phyloP scores from a whole-genome alignment of 2,888 invertebrate species.

The Epinotia ramella region DNA sequence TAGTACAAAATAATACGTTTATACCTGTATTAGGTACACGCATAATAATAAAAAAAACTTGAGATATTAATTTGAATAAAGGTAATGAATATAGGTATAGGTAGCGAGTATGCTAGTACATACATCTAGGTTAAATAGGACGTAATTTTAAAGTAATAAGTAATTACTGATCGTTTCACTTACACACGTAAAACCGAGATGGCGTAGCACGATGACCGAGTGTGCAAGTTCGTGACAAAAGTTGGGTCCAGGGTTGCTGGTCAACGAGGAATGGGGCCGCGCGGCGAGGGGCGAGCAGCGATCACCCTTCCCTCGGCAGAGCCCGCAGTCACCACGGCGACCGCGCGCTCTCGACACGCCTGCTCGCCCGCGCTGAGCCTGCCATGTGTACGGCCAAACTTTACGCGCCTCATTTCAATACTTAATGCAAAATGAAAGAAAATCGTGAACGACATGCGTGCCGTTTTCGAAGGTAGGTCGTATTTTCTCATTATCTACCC shows the following conservation, averaged over 20 bases:
- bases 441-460: conserved; percentile 51
- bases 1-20: too few species aligned
- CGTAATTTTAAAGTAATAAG: background rate
- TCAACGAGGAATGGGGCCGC: conserved; percentile 38
- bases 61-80: too few species aligned
- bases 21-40: too few species aligned
- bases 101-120: too few species aligned
- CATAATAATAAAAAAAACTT: too few species aligned
- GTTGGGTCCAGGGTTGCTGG: conserved; percentile 42
- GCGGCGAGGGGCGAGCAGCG: conserved; percentile 49
- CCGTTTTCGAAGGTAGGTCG: conserved; percentile 59
- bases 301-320: conserved; percentile 44
- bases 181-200: conserved; percentile 1
- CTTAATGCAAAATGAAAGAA: conserved; percentile 61
- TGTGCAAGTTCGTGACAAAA: conserved; percentile 30
- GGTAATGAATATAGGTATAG: too few species aligned
- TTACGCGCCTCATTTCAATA: conserved; percentile 60
- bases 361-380: conserved; percentile 54
- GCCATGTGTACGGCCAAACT: conserved; percentile 71
- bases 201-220: background rate
- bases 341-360: conserved; percentile 52
- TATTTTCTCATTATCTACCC: conserved; percentile 34
- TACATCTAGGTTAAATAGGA: too few species aligned
- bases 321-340: conserved; percentile 60
- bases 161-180: background rate